These are phyloP conservation scores for Heterodera carotae DNA, from an alignment of 1,140 invertebrate genomes.

Conservation along the genomic window DNA sequence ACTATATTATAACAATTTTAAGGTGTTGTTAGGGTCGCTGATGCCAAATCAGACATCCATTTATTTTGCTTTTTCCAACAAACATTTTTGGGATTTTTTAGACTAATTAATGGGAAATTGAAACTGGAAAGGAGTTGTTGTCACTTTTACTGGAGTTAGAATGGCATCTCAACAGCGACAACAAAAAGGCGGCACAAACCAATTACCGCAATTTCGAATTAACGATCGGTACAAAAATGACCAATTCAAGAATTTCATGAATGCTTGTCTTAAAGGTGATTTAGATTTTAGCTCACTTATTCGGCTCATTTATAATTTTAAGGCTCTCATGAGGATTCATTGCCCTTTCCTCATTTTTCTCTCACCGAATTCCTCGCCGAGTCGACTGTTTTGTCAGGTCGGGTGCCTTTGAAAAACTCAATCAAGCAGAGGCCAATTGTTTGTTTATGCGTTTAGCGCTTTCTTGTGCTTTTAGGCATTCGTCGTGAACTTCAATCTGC, in stretches of 20 bases:
- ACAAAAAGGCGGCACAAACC: background rate
- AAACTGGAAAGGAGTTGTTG: background rate
- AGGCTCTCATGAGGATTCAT: conserved; percentile 44
- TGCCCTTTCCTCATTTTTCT: conserved; percentile 48
- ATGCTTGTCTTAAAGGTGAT: conserved; percentile 15
- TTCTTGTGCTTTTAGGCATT: conserved; percentile 17
- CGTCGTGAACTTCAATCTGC: conserved; percentile 20
- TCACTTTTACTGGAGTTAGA: background rate
- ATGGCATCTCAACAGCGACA: background rate
- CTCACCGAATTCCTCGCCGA: conserved; percentile 40
- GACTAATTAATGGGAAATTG: background rate
- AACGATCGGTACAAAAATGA: conserved; percentile 19
- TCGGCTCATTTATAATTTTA: conserved; percentile 16
- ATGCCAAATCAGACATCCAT: no score
- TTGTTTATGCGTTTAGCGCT: background rate
- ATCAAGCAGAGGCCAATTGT: background rate
- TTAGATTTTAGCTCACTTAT: background rate
- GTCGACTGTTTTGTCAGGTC: conserved; percentile 27
- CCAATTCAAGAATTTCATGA: background rate
- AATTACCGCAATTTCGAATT: conserved; percentile 9
- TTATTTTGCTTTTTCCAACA: no score
- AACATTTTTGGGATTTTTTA: no score
- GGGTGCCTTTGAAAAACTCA: conserved; percentile 10
- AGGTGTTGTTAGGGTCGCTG: no score
- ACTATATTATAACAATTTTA: no score